Conservation (phyloP, 2,113 vertebrate species). For the Lophius piscatorius region DNA sequence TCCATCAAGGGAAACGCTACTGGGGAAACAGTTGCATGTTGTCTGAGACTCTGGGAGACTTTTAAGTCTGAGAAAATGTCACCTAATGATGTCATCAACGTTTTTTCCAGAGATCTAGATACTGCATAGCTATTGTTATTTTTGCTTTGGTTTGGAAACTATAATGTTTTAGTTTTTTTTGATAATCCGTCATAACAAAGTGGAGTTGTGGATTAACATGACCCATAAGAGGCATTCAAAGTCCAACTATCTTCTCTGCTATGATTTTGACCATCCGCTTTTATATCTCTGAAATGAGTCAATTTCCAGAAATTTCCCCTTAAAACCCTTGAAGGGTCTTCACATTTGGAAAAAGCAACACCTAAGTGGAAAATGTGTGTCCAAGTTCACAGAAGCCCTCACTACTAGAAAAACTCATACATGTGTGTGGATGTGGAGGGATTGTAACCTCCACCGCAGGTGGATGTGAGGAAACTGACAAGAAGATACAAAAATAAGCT, state of each 20-base stretch:
- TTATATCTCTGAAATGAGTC: not conserved
- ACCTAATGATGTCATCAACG: slow-evolving; percentile 1
- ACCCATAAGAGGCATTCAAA: slow-evolving; percentile 8
- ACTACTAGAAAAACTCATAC: too few species aligned
- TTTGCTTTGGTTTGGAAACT: not conserved
- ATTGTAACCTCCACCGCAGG: too few species aligned
- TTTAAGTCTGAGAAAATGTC: too few species aligned
- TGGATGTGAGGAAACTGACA: too few species aligned
- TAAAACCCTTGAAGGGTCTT: not conserved
- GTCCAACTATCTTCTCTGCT: slow-evolving; percentile 17
- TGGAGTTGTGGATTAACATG: slow-evolving; percentile 6
- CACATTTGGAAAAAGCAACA: not conserved
- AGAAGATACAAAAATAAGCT: too few species aligned
- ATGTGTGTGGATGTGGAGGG: too few species aligned
- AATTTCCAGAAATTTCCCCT: not conserved
- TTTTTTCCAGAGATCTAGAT: too few species aligned
- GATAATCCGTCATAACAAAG: not conserved
- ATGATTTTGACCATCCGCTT: too few species aligned
- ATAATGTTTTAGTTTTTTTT: not conserved
- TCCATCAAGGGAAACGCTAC: not conserved
- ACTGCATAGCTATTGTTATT: not conserved
- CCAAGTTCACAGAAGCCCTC: too few species aligned
- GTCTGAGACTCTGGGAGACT: too few species aligned
- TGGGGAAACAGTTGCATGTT: too few species aligned
- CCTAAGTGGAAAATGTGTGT: too few species aligned